Conservation (phyloP, 2,113 vertebrate species). For the Cyrtonyx montezumae region DNA sequence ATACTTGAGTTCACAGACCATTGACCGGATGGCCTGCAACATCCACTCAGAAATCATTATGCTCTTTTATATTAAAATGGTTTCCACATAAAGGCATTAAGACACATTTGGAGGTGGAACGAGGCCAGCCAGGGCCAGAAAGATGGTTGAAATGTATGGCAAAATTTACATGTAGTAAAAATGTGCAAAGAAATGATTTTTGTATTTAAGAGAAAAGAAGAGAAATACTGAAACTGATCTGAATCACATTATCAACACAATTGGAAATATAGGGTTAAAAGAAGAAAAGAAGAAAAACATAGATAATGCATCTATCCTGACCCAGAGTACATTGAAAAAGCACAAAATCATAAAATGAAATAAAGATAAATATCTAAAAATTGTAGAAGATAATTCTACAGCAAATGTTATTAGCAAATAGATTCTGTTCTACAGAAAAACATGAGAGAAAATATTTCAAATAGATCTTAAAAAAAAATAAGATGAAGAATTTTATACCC, state of each 20-base stretch:
- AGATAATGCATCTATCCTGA: neutral
- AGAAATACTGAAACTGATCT: neutral
- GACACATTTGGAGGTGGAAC: constrained; percentile 59
- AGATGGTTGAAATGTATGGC: constrained; percentile 36
- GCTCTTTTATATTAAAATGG: constrained; percentile 49
- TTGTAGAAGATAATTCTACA: neutral
- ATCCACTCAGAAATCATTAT: constrained; percentile 53
- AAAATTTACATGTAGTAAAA: neutral
- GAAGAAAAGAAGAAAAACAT: neutral
- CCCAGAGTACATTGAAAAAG: neutral
- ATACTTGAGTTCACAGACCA: constrained; percentile 70
- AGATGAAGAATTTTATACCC: neutral
- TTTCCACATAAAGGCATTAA: constrained; percentile 50
- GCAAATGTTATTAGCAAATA: neutral
- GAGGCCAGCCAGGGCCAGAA: constrained; percentile 31
- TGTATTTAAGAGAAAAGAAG: neutral
- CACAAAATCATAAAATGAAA: neutral
- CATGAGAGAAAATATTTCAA: neutral
- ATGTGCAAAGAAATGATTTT: neutral
- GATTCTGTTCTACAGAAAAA: neutral
- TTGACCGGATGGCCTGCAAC: constrained; percentile 45
- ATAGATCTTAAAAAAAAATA: neutral
- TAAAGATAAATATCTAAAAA: neutral
- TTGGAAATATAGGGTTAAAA: neutral
- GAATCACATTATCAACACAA: neutral